Base-by-base conservation (phyloP, 30 jellyfish, hydroid and myxozoan species). In the Chironex yamaguchii region DNA sequence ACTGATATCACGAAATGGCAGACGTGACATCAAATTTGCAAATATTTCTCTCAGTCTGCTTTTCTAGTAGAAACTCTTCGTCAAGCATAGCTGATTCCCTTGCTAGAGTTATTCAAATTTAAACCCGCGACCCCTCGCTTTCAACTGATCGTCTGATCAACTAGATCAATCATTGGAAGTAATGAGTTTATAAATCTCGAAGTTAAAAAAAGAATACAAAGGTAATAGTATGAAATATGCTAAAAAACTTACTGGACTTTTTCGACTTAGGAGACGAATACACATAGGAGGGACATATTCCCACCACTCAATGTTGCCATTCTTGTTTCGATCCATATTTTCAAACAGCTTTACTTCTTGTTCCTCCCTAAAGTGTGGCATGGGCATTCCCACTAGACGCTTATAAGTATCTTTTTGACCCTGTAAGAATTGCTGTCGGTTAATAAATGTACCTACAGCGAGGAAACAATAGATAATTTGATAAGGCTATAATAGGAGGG, bases 221-320 rank as follows among this genome's bases (percentile, higher is more conserved):
- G 31, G 6, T 3, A 33, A 3, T 20, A 4, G 36, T 1, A 27
- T 3, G 3, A 20, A 14, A 22, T 4, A 34, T 2, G 0, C 14
- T 68, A 2, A 25, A 1, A 29, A 52, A 28, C 21, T 17, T 84
- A 88, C 92, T 87, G 24, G 79, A 2, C 71, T 4, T 26, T 90
- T 36, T 24, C 54, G 69, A 4, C 92, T 69, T 26, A 88, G 89
- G 12, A 67, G 12, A 20, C 85, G 69, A 22, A 88, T 48, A 25
- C 79, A 67, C 96, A 70, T 78, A 0, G 92, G 26, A 3, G 84
- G 92, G 25, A 79, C 79, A 28, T 34, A 88, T 78, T 78, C 92
- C 96, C 96, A 88, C 92, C 92, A 88, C 13, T 88, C 96, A n/a
- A 88, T 21, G 1, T 77, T 67, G 3, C 96, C 96, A 29, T 85